Evolutionary conservation across 2,888 invertebrate species (phyloP), one percentile per base, ranked within the genome.

Genomic region (Xylota segnis): DNA sequence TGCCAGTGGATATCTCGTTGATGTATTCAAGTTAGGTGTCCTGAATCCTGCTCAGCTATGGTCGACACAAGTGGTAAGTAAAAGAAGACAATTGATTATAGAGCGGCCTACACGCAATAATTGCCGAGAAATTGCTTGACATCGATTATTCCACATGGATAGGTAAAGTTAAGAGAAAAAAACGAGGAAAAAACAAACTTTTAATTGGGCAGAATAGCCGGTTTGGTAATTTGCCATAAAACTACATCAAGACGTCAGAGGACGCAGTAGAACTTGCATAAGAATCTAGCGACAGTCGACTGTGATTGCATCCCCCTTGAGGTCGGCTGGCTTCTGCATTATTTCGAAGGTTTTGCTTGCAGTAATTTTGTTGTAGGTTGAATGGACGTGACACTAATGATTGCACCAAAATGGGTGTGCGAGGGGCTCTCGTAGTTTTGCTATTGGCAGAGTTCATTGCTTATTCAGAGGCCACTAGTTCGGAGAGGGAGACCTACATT

Each of bases 1-100:
- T 52, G 47, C 34, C n/a, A 7, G 37, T 32, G 54, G 32, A 58
- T 63, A 32, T 27, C 10, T 5, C 27, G 47, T 66, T 78, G 37
- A 47, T 84, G 81, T 37, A 47, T 71, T 61, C 29, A 27, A 50
- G 43, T 68, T 56, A 29, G 27, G 32, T 58, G 29, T 68, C 12
- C 65, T 78, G 56, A 71, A 61, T 45, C 40, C 32, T 37, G 7
- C 47, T 65, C 32, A 14, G 32, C 58, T 32, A 78, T 70, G 70
- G 70, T 50, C 47, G 84, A 84, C 14, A 37, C 81, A 23, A 43
- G 27, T 16, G 81, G 84, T 84, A 81, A 84, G 84, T 76, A 4
- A 40, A 3, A 23, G 52, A 3, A 23, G 52, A 45, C 12, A 5
- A 43, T 18, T 59, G 2, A 34, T 34, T 37, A 23, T 16, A 37